These are phyloP conservation scores for Electrona antarctica DNA, from an alignment of 2,113 vertebrate genomes.

Conservation along the genomic window DNA sequence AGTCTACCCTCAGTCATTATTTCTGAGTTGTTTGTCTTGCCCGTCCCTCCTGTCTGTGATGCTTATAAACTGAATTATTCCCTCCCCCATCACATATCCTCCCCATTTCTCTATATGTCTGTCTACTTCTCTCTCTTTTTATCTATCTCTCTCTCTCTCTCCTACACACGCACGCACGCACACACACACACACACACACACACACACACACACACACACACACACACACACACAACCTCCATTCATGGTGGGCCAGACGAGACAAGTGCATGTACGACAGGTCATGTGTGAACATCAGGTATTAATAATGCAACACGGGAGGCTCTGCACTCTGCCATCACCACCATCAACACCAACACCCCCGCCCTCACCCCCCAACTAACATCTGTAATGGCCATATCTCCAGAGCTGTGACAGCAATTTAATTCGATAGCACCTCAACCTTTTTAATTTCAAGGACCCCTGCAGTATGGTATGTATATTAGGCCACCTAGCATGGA, in stretches of 20 bases:
- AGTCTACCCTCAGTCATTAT: too few relatives aligned
- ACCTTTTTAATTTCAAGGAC: too few relatives aligned
- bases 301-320: slow-evolving; percentile 69
- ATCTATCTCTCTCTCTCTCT: too few relatives aligned
- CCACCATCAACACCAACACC: background rate
- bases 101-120: slow-evolving; percentile 8
- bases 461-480: background rate
- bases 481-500: too few relatives aligned
- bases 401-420: slow-evolving; percentile 4
- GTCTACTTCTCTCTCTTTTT: too few relatives aligned
- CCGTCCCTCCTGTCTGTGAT: too few relatives aligned
- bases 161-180: background rate
- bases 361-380: background rate
- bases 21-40: too few relatives aligned
- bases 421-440: background rate
- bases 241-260: slow-evolving; percentile 26
- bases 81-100: background rate
- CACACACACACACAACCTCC: background rate
- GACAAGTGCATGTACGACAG: slow-evolving; percentile 45
- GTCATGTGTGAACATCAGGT: slow-evolving; percentile 71
- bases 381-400: background rate
- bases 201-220: too few relatives aligned
- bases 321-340: slow-evolving; percentile 20
- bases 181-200: background rate
- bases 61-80: too few relatives aligned